Evolutionary conservation across 1,140 invertebrate genomes (phyloP), one percentile per base, ranked within the genome.

Genomic region (Monochamus saltuarius): DNA sequence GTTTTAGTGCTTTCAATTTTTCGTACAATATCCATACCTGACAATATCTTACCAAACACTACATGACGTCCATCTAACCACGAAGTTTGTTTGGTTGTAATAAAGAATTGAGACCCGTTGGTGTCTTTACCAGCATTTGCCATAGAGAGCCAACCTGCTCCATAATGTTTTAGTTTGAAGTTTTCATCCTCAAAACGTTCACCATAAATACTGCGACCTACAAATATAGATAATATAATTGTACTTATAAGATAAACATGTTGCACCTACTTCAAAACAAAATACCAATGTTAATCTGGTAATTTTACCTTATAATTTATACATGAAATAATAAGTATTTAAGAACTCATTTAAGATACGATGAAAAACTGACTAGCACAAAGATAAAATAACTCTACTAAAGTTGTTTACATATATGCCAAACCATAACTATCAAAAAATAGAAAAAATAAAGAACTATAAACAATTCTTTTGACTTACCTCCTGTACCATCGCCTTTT

Each of bases 61-160:
- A 98, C 95, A 75, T 99, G 97, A 76, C 90, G 86, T 13, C 93
- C 93, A 82, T 99, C 94, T 35, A 99, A 82, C 97, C 97, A 99
- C 19, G 90, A 81, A 10, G 97, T 99, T 71, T 89, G 84, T 64
- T 91, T 91, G 1, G 87, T 89, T 13, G 94, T 97, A 73, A 99
- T 96, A 74, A 99, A 99, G 81, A 99, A 99, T 74, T 99, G 97
- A 17, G 94, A 97, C 19, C 97, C 97, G 81, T 99, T 99, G 36
- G 97, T 98, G 76, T 99, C 93, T 78, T 94, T 93, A 54, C 91
- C 92, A 76, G 94, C 91, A 79, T 98, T 97, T 51, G 95, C 95
- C 95, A 98, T 98, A 0, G 92, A 95, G 50, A 97, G 76, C 92
- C 94, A 97, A 54, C 97, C 97, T 73, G 95, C 87, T 51, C 95